These are phyloP conservation scores for Heteropelma amictum DNA, from an alignment of 2,888 invertebrate species.

Conservation along the genomic window DNA sequence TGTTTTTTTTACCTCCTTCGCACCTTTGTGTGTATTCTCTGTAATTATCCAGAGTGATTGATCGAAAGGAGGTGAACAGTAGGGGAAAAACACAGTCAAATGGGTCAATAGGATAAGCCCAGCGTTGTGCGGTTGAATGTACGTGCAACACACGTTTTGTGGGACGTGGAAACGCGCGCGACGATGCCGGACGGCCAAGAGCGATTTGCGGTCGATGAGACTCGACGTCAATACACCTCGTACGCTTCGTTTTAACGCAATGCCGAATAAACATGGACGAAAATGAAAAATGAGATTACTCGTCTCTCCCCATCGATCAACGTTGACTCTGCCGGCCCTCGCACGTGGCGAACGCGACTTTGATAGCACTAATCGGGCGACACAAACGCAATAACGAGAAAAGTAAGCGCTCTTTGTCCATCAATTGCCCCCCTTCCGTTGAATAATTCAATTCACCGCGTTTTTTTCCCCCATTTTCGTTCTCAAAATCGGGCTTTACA, in stretches of 20 bases:
- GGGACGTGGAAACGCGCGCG: too few species aligned
- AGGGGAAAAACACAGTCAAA: constrained; percentile 23
- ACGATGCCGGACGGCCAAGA: background rate
- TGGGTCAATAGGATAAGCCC: constrained; percentile 30
- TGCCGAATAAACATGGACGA: constrained; percentile 22
- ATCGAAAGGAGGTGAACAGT: background rate
- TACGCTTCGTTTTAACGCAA: constrained; percentile 23
- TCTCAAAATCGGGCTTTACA: too few species aligned
- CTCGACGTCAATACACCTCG: constrained; percentile 9
- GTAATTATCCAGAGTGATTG: background rate
- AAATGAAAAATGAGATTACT: background rate
- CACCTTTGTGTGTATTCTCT: background rate
- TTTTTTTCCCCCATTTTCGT: too few species aligned
- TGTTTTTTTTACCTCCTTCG: too few species aligned
- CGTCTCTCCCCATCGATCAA: too few species aligned
- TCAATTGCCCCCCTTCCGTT: too few species aligned
- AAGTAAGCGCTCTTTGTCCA: too few species aligned
- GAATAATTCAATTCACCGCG: too few species aligned
- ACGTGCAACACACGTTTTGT: background rate
- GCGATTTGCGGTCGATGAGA: constrained; percentile 24
- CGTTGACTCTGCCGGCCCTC: too few species aligned
- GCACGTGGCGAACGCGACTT: too few species aligned
- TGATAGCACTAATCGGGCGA: too few species aligned
- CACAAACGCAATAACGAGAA: too few species aligned
- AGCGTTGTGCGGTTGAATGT: background rate